These are phyloP conservation scores for Rhineura floridana DNA, from an alignment of 2,113 vertebrate genomes.

Conservation along the genomic window DNA sequence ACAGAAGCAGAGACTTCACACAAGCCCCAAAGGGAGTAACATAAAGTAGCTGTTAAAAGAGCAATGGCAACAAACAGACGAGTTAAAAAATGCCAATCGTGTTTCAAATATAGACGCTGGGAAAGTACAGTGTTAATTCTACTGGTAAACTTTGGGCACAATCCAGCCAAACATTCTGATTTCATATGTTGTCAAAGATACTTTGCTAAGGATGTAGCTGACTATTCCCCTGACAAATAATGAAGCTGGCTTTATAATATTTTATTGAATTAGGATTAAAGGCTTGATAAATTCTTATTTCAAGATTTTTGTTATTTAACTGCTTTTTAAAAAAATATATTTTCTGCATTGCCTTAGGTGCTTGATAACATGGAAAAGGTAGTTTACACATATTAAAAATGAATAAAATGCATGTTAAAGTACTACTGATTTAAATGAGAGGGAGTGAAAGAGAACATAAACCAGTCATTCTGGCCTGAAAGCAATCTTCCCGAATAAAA, in stretches of 20 bases:
- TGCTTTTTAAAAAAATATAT: background rate
- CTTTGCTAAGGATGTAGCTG: background rate
- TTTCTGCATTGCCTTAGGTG: background rate
- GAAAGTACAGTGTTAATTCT: background rate
- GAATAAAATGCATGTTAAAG: background rate
- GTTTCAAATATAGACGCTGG: conserved; percentile 39
- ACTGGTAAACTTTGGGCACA: background rate
- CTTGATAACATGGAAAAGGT: background rate
- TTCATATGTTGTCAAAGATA: background rate
- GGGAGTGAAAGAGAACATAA: background rate
- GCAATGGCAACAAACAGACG: conserved; percentile 24
- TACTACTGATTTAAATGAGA: background rate
- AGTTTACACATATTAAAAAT: background rate
- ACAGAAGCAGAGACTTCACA: conserved; percentile 42
- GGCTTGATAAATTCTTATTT: background rate
- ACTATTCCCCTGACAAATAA: background rate
- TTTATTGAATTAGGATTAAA: background rate
- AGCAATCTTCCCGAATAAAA: no score
- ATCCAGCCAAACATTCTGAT: background rate
- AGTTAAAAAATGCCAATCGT: background rate
- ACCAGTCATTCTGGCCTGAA: background rate
- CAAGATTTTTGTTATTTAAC: background rate
- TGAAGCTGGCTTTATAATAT: background rate
- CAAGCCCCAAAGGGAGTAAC: conserved; percentile 49
- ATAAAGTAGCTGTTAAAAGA: conserved; percentile 6